phyloP scores from a whole-genome alignment of 2,888 invertebrate genomes.

The Drosophila limbata region DNA sequence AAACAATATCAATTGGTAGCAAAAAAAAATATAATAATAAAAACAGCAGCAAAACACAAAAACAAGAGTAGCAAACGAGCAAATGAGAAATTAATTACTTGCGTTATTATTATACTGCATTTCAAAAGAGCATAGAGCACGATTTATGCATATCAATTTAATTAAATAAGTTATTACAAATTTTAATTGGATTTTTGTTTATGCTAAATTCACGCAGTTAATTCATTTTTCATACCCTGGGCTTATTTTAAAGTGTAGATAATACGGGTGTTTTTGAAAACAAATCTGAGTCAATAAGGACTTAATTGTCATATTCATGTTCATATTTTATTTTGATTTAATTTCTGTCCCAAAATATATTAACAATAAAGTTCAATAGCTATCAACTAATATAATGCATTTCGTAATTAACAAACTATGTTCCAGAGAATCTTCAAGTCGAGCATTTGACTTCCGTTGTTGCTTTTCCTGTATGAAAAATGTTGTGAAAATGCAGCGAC shows the following conservation, averaged over 20 bases:
- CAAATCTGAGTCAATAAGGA: too few species aligned
- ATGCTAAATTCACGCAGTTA: constrained; percentile 40
- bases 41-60: not conserved
- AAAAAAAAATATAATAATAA: constrained; percentile 3
- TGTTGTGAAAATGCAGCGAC: constrained; percentile 10
- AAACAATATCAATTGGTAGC: constrained; percentile 17
- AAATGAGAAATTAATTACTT: constrained; percentile 59
- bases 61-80: not conserved
- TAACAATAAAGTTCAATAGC: too few species aligned
- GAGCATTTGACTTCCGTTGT: not conserved
- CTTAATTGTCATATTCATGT: too few species aligned
- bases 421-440: not conserved
- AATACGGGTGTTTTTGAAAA: too few species aligned
- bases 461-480: not conserved
- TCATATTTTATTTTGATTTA: too few species aligned
- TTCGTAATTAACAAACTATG: not conserved
- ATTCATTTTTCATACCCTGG: constrained; percentile 30
- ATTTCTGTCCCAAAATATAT: too few species aligned
- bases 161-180: constrained; percentile 74
- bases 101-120: constrained; percentile 31
- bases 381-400: too few species aligned
- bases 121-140: constrained; percentile 34
- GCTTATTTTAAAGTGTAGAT: not conserved
- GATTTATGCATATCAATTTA: constrained; percentile 68
- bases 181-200: constrained; percentile 72